phyloP scores from a whole-genome alignment of 1,140 invertebrate genomes.

The Zaprionus ghesquierei region DNA sequence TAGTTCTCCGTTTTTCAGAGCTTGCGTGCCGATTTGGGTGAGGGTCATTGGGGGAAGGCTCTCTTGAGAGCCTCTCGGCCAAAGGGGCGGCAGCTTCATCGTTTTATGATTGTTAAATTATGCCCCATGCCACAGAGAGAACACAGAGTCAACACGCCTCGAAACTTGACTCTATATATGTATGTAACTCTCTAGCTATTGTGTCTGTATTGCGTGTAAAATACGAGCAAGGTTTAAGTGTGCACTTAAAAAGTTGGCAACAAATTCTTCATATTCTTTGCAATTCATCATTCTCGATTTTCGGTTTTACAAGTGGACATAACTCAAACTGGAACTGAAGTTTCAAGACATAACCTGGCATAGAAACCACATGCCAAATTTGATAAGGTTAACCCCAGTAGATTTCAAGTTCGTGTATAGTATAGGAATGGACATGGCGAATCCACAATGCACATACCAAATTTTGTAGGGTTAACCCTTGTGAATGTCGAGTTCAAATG shows the following conservation, averaged over 20 bases:
- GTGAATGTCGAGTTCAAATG: not conserved
- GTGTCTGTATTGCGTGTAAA: not conserved
- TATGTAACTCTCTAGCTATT: not conserved
- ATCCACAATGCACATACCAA: no score
- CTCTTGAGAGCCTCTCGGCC: constrained; percentile 11
- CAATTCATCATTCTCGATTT: not conserved
- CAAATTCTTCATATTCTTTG: not conserved
- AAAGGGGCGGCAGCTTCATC: constrained; percentile 20
- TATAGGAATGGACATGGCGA: no score
- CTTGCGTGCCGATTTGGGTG: constrained; percentile 47
- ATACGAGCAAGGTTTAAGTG: not conserved
- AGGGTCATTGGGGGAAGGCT: constrained; percentile 44
- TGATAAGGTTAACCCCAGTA: not conserved
- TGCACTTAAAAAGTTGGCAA: not conserved
- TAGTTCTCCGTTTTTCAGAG: constrained; percentile 24
- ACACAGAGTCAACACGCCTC: not conserved
- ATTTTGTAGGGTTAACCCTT: not conserved
- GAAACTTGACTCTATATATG: not conserved
- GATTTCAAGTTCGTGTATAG: no score
- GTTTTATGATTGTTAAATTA: constrained; percentile 18
- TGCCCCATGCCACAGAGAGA: constrained; percentile 1
- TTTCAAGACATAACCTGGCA: not conserved
- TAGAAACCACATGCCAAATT: not conserved
- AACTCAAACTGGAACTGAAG: not conserved
- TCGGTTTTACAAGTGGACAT: not conserved